Evolutionary conservation across 2,113 vertebrate genomes (phyloP).

Genomic region (Bufo bufo): DNA sequence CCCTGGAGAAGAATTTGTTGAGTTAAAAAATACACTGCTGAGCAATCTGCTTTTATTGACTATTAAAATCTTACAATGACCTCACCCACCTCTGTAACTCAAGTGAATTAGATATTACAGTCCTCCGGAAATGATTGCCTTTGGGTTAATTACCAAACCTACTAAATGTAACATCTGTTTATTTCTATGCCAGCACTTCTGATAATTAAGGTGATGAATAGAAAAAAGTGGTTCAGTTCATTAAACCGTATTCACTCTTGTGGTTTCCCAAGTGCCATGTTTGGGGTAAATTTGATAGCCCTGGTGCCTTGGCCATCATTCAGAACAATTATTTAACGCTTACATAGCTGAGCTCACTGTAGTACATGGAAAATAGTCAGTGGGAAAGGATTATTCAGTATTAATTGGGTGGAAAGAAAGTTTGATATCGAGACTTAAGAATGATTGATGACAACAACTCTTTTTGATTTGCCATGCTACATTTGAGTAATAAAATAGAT

Average conservation of each 20-base stretch:
- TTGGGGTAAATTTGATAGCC: background rate
- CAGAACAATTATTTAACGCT: background rate
- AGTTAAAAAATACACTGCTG: slow-evolving; percentile 44
- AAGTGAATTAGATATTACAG: slow-evolving; percentile 48
- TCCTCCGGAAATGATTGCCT: slow-evolving; percentile 52
- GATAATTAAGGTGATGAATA: slow-evolving; percentile 51
- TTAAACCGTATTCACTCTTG: slow-evolving; percentile 32
- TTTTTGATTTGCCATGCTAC: too few relatives aligned
- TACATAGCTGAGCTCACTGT: background rate
- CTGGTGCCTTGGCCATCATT: background rate
- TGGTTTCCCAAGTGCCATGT: slow-evolving; percentile 5
- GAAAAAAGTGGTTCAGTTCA: slow-evolving; percentile 31
- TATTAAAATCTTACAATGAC: slow-evolving; percentile 57
- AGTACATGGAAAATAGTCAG: too few relatives aligned
- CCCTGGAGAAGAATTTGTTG: slow-evolving; percentile 36
- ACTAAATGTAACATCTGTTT: slow-evolving; percentile 57
- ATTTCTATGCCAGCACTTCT: slow-evolving; percentile 41
- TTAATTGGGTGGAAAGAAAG: background rate
- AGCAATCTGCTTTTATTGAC: slow-evolving; percentile 54
- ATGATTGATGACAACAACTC: background rate
- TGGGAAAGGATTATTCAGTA: background rate
- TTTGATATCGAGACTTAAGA: background rate
- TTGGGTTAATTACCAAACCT: slow-evolving; percentile 54
- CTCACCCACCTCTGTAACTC: slow-evolving; percentile 47
- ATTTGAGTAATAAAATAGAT: too few relatives aligned